Evolutionary conservation across 2,888 invertebrate genomes (phyloP), one percentile per base, ranked within the genome.

Genomic region (Incurvaria masculella): DNA sequence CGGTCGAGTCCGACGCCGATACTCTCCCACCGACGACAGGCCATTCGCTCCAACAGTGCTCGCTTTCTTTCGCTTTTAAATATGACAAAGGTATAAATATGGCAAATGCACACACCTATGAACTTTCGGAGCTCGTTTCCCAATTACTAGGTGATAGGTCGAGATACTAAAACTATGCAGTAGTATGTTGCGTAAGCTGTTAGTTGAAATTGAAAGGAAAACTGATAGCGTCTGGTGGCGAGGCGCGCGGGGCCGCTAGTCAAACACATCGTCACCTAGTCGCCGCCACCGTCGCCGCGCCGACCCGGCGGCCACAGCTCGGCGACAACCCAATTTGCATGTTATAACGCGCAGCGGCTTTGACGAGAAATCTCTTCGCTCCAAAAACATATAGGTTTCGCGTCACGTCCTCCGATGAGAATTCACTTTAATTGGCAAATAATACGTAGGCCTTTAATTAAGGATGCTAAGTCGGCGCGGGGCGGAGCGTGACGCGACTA

Each of bases 371-470:
- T 65, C 66, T 66, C 66, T 65, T 61, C 57, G 56, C 57, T 54
- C 55, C 54, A 60, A 63, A 66, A 67, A 65, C 65, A 70, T 72
- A 69, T 62, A 63, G 68, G 68, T 75, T 78, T 75, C 75, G 60
- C 61, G 69, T 75, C 76, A 78, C 75, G 76, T 78, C 61, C 66
- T 40, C 60, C 70, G 63, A 73, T 70, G 78, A 75, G 69, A 79
- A 75, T 78, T 75, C 73, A 72, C 76, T 78, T 76, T 79, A 79
- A 79, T 79, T 79, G 78, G 78, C 78, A 78, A 78, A 79, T 79
- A 78, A 79, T 79, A 78, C 78, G 74, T 68, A 75, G 71, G 70
- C 72, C 74, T 33, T 33, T 33, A 79, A 79, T 79, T 78, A 79
- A 69, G 74, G 76, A 75, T 76, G 72, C 75, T 73, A 73, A 76